Evolutionary conservation across 2,888 invertebrate genomes (phyloP).

Genomic region (Megastigmus dorsalis): DNA sequence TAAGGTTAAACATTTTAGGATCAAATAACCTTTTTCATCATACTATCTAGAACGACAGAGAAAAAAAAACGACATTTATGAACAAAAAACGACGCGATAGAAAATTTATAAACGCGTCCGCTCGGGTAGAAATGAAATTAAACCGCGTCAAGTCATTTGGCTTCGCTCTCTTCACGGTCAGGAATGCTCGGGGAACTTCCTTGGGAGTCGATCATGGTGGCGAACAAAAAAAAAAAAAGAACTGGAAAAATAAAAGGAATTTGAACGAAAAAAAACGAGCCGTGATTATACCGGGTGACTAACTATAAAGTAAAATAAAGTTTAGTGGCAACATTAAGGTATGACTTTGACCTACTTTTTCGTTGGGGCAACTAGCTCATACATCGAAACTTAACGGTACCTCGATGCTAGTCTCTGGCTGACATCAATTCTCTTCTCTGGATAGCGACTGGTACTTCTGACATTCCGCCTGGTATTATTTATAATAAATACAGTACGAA

Average conservation of each 20-base stretch:
- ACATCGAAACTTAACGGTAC: slow-evolving; percentile 73
- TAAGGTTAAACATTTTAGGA: no score
- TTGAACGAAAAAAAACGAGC: slow-evolving; percentile 43
- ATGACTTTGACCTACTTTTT: slow-evolving; percentile 72
- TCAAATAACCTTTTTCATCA: no score
- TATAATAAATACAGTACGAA: neutral
- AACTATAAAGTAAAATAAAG: slow-evolving; percentile 52
- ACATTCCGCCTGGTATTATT: neutral
- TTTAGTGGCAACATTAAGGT: slow-evolving; percentile 68
- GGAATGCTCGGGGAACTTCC: neutral
- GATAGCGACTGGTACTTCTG: slow-evolving; percentile 52
- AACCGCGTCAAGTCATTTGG: neutral
- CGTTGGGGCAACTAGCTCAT: slow-evolving; percentile 69
- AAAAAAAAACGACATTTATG: no score
- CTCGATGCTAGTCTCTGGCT: slow-evolving; percentile 66
- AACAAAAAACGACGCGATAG: no score
- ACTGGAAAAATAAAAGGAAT: neutral
- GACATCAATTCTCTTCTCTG: slow-evolving; percentile 69
- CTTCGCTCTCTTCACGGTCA: neutral
- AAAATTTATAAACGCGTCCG: no score
- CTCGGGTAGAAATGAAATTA: neutral
- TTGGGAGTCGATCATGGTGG: neutral
- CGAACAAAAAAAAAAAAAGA: neutral
- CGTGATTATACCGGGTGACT: slow-evolving; percentile 28
- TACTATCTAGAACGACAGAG: no score